Conservation (phyloP, 2,797 vertebrate genomes). For the Arrhamphus sclerolepis region DNA sequence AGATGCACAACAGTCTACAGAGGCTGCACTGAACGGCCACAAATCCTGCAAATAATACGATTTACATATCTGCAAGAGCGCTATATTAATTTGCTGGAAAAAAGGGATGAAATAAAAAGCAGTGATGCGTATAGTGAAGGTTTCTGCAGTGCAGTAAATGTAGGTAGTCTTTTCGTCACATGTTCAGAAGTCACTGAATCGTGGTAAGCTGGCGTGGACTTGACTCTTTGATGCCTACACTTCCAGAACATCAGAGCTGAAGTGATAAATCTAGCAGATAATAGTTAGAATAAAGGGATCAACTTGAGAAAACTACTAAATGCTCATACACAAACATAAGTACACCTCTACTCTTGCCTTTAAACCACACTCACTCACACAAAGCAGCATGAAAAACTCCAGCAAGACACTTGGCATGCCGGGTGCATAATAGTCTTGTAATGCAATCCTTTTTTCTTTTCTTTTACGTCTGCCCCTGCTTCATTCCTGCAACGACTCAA, state of each 20-base stretch:
- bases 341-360: conserved; percentile 11
- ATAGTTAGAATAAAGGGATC: conserved; percentile 50
- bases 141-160: conserved; percentile 19
- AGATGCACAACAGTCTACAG: conserved; percentile 53
- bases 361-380: conserved; percentile 41
- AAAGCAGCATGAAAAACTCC: conserved; percentile 62
- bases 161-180: conserved; percentile 31
- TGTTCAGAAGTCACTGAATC: conserved; percentile 51
- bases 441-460: conserved; percentile 64
- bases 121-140: conserved; percentile 1
- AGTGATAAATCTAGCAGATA: conserved; percentile 48
- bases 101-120: conserved; percentile 10
- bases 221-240: conserved; percentile 36
- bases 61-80: conserved; percentile 38
- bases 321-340: background rate
- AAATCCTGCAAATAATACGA: conserved; percentile 49
- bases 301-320: conserved; percentile 37
- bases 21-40: conserved; percentile 45
- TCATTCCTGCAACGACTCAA: conserved; percentile 46
- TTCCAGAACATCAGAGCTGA: conserved; percentile 32
- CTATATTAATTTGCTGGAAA: conserved; percentile 6
- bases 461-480: conserved; percentile 28
- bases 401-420: conserved; percentile 63
- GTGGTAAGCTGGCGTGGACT: conserved; percentile 57
- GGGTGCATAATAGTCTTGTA: conserved; percentile 56